Conservation (phyloP, 2,113 vertebrate genomes). For the Agelaius phoeniceus region DNA sequence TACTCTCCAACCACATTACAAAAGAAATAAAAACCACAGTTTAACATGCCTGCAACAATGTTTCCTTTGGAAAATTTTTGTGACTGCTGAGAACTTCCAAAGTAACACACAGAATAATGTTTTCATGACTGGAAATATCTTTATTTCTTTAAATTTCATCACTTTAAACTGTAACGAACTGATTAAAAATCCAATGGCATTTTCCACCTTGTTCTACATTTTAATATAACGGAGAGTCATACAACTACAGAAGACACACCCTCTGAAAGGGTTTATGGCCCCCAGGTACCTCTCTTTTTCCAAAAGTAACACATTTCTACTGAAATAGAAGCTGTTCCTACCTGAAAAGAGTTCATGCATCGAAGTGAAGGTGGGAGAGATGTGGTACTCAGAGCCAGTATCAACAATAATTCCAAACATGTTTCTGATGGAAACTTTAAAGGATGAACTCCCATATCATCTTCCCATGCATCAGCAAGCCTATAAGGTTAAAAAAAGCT, state of each 20-base stretch:
- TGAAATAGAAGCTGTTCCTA: conserved; percentile 58
- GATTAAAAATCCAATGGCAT: not conserved
- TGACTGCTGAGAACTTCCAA: not conserved
- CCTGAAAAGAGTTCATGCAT: conserved; percentile 90
- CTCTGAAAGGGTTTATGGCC: not conserved
- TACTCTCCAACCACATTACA: not conserved
- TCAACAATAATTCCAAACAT: conserved; percentile 86
- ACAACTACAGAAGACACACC: not conserved
- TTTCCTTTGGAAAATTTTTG: not conserved
- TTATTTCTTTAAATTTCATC: not conserved
- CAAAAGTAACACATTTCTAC: not conserved
- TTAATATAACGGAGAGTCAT: not conserved
- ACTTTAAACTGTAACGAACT: not conserved
- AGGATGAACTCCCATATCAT: conserved; percentile 85
- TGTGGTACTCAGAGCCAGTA: conserved; percentile 80
- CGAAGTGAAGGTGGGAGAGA: conserved; percentile 84
- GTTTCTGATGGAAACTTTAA: conserved; percentile 85
- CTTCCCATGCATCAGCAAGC: conserved; percentile 83
- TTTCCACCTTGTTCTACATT: not conserved
- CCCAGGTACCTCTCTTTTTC: not conserved
- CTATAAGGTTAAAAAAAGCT: conserved; percentile 56
- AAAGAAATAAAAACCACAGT: not conserved
- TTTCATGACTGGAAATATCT: not conserved
- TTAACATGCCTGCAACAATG: not conserved
- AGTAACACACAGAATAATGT: not conserved